Percentiles rank a stretch among this genome's conserved stretches.
These are phyloP conservation scores for Drosophila triauraria DNA, from an alignment of 1,140 invertebrate species.

Conservation along the genomic window DNA sequence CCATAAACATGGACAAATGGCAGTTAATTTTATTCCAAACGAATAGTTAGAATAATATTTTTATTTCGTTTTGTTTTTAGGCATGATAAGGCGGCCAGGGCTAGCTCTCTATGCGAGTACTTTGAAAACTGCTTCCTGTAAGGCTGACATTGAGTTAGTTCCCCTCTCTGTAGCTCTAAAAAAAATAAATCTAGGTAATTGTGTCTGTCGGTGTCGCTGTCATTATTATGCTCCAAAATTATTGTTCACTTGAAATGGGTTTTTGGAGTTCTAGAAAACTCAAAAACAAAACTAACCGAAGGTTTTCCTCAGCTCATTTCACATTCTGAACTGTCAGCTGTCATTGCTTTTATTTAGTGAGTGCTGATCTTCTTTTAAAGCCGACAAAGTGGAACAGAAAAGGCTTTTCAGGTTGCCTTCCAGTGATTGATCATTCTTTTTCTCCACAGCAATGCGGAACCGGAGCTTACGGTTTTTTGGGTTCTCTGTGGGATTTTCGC, in stretches of 20 bases:
- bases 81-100: conserved; percentile 70
- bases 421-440: conserved; percentile 46
- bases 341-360: conserved; percentile 41
- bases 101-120: conserved; percentile 27
- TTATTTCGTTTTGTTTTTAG: neutral
- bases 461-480: conserved; percentile 48
- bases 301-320: conserved; percentile 67
- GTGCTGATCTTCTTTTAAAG: conserved; percentile 13
- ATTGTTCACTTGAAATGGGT: conserved; percentile 62
- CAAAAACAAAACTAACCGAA: conserved; percentile 37
- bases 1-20: conserved; percentile 41
- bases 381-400: conserved; percentile 16
- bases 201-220: conserved; percentile 48
- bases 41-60: conserved; percentile 53
- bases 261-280: conserved; percentile 65
- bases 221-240: conserved; percentile 56
- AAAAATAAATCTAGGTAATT: conserved; percentile 73
- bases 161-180: conserved; percentile 37
- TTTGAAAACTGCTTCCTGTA: conserved; percentile 62
- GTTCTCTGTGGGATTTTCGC: conserved; percentile 21
- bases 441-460: conserved; percentile 72
- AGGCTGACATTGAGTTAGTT: conserved; percentile 64
- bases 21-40: conserved; percentile 35
- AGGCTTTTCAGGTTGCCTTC: conserved; percentile 11
- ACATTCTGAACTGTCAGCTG: conserved; percentile 63